phyloP scores from a whole-genome alignment of 2,797 vertebrate genomes.

The Gephyroberyx darwinii region DNA sequence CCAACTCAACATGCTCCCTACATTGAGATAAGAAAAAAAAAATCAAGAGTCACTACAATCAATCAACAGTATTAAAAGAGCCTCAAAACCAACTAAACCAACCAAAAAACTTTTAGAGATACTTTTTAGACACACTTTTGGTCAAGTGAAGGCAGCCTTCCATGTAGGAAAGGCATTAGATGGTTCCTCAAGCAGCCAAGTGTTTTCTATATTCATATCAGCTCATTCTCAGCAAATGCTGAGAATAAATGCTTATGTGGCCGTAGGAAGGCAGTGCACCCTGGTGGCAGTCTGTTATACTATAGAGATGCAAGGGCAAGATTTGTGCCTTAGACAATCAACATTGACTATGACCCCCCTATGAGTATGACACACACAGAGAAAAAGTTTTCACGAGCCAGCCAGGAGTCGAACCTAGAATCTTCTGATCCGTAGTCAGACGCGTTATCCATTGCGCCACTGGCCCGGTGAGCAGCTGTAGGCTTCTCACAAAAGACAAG shows the following conservation, averaged over 20 bases:
- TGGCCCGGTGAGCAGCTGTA: background rate
- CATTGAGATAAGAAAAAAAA: constrained; percentile 7
- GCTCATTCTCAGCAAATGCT: too few relatives aligned
- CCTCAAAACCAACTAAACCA: background rate
- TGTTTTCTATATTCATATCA: too few relatives aligned
- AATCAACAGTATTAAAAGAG: background rate
- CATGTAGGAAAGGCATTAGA: background rate
- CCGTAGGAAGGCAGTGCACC: too few relatives aligned
- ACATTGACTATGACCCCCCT: too few relatives aligned
- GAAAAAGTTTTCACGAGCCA: constrained; percentile 37
- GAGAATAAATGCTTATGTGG: too few relatives aligned
- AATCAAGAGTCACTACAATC: background rate
- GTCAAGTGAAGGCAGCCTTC: background rate
- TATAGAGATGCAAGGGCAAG: background rate
- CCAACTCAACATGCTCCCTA: constrained; percentile 91
- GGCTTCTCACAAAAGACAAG: background rate
- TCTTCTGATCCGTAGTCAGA: constrained; percentile 72
- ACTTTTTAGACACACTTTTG: too few relatives aligned
- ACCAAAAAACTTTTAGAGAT: background rate
- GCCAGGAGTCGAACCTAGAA: constrained; percentile 70
- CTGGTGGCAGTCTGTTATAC: too few relatives aligned
- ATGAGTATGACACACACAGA: background rate
- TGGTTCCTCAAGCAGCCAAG: too few relatives aligned
- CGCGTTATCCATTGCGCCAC: constrained; percentile 67
- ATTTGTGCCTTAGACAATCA: too few relatives aligned